A percentile compares a stretch with the other conserved stretches of the same genome.
phyloP scores from a whole-genome alignment of 2,113 vertebrate genomes.

The Ammodytes dubius region DNA sequence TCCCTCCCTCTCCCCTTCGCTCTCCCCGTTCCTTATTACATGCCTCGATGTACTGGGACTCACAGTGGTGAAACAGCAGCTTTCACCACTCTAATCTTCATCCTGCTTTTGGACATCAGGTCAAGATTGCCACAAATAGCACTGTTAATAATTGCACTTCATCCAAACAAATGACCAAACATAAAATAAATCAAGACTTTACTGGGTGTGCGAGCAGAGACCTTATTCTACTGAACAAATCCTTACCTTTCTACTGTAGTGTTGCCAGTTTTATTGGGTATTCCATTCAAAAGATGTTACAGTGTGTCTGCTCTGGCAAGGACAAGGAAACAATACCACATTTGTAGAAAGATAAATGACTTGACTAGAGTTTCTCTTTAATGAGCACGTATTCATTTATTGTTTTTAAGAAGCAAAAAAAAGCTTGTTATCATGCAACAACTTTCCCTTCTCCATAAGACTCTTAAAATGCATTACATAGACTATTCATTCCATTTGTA shows the following conservation, averaged over 20 bases:
- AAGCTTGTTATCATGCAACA: background rate
- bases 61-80: slow-evolving; percentile 8
- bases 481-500: background rate
- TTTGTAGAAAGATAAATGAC: background rate
- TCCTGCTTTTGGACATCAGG: slow-evolving; percentile 47
- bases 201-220: background rate
- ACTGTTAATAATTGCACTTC: slow-evolving; percentile 7
- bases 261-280: background rate
- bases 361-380: background rate
- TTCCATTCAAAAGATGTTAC: background rate
- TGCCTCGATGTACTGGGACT: slow-evolving; percentile 47
- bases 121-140: slow-evolving; percentile 41
- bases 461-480: background rate
- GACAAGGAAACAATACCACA: background rate
- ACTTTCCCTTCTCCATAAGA: background rate
- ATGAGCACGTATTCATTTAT: background rate
- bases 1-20: background rate
- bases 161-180: background rate
- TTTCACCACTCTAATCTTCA: slow-evolving; percentile 62
- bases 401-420: background rate
- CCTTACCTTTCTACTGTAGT: background rate
- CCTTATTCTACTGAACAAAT: background rate
- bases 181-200: background rate
- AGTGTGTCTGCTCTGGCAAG: background rate
- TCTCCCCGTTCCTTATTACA: slow-evolving; percentile 6